Evolutionary conservation across 2,113 vertebrate genomes (phyloP).

Genomic region (Clarias batrachus): DNA sequence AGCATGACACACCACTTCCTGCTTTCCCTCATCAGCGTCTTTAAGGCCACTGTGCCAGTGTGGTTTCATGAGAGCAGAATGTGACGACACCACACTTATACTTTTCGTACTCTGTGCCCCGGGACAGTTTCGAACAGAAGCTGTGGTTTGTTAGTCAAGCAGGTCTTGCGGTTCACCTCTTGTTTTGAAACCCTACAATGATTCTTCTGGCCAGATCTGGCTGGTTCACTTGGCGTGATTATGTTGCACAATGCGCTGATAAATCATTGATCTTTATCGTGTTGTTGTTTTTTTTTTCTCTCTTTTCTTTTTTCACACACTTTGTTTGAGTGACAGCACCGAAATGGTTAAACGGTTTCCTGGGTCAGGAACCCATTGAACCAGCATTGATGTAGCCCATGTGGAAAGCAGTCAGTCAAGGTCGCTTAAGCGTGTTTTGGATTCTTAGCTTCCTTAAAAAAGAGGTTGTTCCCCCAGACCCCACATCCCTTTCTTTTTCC

Average conservation of each 20-base stretch:
- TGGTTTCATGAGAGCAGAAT: background rate
- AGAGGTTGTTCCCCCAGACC: background rate
- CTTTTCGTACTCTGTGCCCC: background rate
- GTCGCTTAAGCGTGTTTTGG: background rate
- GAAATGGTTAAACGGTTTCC: background rate
- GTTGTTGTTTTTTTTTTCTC: too few relatives aligned
- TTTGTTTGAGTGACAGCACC: background rate
- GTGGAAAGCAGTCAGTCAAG: background rate
- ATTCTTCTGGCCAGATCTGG: background rate
- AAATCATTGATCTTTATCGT: background rate
- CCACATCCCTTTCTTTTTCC: too few relatives aligned
- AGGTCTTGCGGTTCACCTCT: background rate
- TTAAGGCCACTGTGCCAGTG: conserved; percentile 18
- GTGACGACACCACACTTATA: conserved; percentile 1
- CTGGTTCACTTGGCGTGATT: background rate
- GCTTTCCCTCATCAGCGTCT: background rate
- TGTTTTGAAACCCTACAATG: background rate
- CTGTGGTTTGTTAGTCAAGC: background rate
- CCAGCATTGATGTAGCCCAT: background rate
- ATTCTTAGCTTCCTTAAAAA: background rate
- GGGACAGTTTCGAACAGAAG: conserved; percentile 23
- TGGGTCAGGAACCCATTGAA: background rate
- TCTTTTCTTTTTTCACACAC: fast-evolving
- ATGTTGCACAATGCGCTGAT: background rate
- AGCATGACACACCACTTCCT: conserved; percentile 9